Evolutionary conservation across 2,888 invertebrate genomes (phyloP), one percentile per base, ranked within the genome.

Genomic region (Aphidius colemani): DNA sequence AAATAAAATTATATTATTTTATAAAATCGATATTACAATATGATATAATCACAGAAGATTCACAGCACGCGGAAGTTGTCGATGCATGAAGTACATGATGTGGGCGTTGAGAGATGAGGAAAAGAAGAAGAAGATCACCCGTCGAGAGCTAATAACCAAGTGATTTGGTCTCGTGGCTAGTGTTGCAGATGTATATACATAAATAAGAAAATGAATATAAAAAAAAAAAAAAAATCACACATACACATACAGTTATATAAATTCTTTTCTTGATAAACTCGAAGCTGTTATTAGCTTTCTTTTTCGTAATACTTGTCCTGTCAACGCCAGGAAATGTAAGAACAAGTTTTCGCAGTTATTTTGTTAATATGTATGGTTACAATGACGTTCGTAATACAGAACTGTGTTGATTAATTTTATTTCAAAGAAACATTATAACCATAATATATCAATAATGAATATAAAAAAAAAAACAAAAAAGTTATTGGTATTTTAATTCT

Each of bases 131-230:
- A 55, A 64, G 64, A 60, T 73, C 74, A 70, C 74, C 77, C 76
- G 78, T 74, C 66, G 79, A 75, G 79, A 79, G 76, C 79, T 80
- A 80, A 80, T 80, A 80, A 80, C 76, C 75, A 75, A 78, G 53
- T 53, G 76, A 78, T 73, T 70, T 67, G 69, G 60, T 58, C 56
- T 67, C 57, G 65, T 53, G 5, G 30, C 30, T 30, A 60, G 61
- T 67, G 61, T 53, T 59, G 46, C 43, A 59, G 66, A 57, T 59
- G 41, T 50, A 65, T 64, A 53, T 45, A 9, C 53, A 49, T 61
- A 59, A 55, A 11, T 50, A 50, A 58, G 45, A 13, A 45, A 41
- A 40, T 50, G 45, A 59, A 57, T 30, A 56, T 3, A 59, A 64
- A 62, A 51, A 57, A 9, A 58, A 9, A 13, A n/a, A 53, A 39